Evolutionary conservation across 1,140 invertebrate species (phyloP).

Genomic region (Cardiocondyla obscurior): DNA sequence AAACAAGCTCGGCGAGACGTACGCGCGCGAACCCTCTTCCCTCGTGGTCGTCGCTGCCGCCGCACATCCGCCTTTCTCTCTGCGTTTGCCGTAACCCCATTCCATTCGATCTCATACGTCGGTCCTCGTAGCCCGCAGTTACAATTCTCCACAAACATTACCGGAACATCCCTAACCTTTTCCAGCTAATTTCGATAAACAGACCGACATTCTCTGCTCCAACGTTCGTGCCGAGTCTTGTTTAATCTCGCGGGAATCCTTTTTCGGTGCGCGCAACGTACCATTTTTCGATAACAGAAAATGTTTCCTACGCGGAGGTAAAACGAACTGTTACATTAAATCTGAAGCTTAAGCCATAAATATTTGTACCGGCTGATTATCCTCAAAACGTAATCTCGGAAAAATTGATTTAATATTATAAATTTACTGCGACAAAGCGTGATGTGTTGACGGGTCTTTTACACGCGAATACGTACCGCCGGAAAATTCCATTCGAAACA

Average conservation of each 20-base stretch:
- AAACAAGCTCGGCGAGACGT: constrained; percentile 51
- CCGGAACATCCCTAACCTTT: neutral
- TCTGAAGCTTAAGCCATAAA: neutral
- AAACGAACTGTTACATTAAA: neutral
- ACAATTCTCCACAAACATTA: constrained; percentile 13
- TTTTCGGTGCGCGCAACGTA: neutral
- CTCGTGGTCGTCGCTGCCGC: neutral
- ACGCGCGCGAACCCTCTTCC: neutral
- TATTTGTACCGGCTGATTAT: neutral
- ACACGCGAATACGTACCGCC: neutral
- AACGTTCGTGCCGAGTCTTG: neutral
- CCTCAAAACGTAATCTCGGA: neutral
- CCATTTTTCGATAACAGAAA: neutral
- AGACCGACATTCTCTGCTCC: neutral
- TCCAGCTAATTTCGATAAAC: constrained; percentile 11
- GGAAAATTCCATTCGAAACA: neutral
- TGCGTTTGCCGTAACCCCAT: neutral
- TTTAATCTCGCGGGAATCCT: neutral
- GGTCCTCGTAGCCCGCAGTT: neutral
- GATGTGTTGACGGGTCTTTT: neutral
- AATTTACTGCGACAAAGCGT: neutral
- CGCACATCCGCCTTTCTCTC: neutral
- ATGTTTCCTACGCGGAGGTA: neutral
- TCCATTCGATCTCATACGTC: constrained; percentile 19
- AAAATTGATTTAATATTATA: neutral